Percentiles rank a stretch among this genome's conserved stretches.
phyloP scores from a whole-genome alignment of 2,113 vertebrate species.

The Epinephelus moara region DNA sequence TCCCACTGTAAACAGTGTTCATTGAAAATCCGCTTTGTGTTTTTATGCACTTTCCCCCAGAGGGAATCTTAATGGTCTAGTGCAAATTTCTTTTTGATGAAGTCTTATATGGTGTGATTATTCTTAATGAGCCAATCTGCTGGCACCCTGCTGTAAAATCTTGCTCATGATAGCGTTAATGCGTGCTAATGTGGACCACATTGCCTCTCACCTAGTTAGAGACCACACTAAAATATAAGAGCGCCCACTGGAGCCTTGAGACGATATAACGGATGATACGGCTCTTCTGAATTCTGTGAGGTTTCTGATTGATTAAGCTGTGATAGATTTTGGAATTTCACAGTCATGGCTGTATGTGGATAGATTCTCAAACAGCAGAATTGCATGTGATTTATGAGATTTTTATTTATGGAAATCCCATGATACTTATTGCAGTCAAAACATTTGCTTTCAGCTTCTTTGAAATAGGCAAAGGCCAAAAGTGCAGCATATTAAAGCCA shows the following conservation, averaged over 20 bases:
- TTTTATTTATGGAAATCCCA: background rate
- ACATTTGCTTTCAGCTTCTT: background rate
- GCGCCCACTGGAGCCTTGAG: background rate
- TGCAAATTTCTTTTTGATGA: slow-evolving; percentile 63
- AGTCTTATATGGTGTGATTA: slow-evolving; percentile 61
- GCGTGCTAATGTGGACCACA: slow-evolving; percentile 42
- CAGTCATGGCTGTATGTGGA: background rate
- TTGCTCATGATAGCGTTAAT: slow-evolving; percentile 41
- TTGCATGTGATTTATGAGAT: background rate
- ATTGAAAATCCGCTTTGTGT: slow-evolving; percentile 13
- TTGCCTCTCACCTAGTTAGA: slow-evolving; percentile 34
- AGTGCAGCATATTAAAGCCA: background rate
- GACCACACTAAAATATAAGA: background rate
- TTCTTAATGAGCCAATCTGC: slow-evolving; percentile 67
- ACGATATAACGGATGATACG: background rate
- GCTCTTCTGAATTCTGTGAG: background rate
- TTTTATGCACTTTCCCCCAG: slow-evolving; percentile 3
- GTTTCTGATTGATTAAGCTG: slow-evolving; percentile 14
- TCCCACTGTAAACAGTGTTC: slow-evolving; percentile 14
- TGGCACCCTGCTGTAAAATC: slow-evolving; percentile 46
- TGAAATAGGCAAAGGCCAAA: slow-evolving; percentile 3
- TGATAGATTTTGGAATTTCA: background rate
- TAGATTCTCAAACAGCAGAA: background rate
- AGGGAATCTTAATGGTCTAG: slow-evolving; percentile 31
- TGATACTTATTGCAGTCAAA: background rate